Conservation (phyloP, 2,888 invertebrate species). For the Amorpha juglandis region DNA sequence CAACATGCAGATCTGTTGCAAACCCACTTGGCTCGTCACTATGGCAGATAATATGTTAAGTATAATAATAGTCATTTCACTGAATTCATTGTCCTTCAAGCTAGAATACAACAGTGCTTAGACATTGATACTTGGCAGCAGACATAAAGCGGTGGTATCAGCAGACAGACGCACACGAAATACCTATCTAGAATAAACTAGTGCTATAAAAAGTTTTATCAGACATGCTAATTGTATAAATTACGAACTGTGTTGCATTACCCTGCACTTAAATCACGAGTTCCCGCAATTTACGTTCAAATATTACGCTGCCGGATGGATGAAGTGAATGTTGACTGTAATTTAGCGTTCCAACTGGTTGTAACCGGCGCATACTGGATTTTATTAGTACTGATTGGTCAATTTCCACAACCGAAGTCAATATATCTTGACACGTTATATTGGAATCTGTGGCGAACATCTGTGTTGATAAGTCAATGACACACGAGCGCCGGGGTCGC, state of each 20-base stretch:
- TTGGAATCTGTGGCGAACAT: background rate
- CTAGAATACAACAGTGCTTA: too few species aligned
- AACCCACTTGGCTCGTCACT: too few species aligned
- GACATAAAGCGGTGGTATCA: too few species aligned
- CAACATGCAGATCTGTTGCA: too few species aligned
- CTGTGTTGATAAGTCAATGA: slow-evolving; percentile 19
- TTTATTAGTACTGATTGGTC: slow-evolving; percentile 15
- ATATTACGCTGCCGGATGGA: slow-evolving; percentile 2
- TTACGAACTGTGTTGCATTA: background rate
- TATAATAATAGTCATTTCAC: too few species aligned
- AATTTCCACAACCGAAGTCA: slow-evolving; percentile 13
- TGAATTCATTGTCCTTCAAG: too few species aligned
- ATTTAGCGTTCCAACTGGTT: slow-evolving; percentile 7
- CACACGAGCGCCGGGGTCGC: slow-evolving; percentile 5
- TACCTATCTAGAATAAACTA: too few species aligned
- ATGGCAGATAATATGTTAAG: too few species aligned
- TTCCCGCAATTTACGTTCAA: background rate
- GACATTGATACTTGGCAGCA: too few species aligned
- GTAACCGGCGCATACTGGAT: slow-evolving; percentile 19
- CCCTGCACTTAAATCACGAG: background rate
- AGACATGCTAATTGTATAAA: background rate
- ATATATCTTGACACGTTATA: slow-evolving; percentile 6
- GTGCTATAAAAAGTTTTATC: background rate
- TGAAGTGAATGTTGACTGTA: slow-evolving; percentile 18
- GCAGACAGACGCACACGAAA: too few species aligned